Percentiles rank a stretch among this genome's conserved stretches.
Evolutionary conservation across 2,797 vertebrate species (phyloP).

Genomic region (Carduelis carduelis): DNA sequence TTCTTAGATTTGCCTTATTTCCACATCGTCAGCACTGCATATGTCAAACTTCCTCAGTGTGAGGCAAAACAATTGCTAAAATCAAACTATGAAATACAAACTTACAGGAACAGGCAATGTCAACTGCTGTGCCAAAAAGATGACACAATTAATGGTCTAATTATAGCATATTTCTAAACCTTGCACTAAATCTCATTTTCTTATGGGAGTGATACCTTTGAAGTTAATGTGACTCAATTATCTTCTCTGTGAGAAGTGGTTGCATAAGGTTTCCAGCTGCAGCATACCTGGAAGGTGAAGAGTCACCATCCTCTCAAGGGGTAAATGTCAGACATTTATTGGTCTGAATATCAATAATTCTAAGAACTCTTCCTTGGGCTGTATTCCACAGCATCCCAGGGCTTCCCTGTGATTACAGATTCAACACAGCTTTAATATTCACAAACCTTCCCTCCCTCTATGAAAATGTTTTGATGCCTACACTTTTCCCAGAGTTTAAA

Average conservation of each 20-base stretch:
- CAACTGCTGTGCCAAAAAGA: neutral
- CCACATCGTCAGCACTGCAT: neutral
- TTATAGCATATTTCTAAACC: neutral
- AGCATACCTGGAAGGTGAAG: neutral
- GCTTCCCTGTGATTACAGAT: neutral
- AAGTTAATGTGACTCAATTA: neutral
- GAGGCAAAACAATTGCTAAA: slow-evolving; percentile 1
- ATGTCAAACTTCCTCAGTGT: neutral
- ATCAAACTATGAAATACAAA: neutral
- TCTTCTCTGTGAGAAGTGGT: neutral
- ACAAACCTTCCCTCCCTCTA: neutral
- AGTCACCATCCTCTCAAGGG: neutral
- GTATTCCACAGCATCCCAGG: neutral
- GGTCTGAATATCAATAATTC: neutral
- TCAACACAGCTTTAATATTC: neutral
- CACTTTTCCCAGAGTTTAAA: neutral
- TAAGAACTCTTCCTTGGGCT: neutral
- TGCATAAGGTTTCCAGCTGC: neutral
- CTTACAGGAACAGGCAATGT: neutral
- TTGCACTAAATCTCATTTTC: neutral
- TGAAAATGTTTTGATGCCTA: neutral
- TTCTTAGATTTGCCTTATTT: neutral
- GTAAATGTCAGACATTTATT: neutral
- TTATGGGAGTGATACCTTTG: neutral
- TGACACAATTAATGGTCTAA: neutral